Evolutionary conservation across 2,797 vertebrate species (phyloP), one percentile per base, ranked within the genome.

Genomic region (Crenichthys baileyi): DNA sequence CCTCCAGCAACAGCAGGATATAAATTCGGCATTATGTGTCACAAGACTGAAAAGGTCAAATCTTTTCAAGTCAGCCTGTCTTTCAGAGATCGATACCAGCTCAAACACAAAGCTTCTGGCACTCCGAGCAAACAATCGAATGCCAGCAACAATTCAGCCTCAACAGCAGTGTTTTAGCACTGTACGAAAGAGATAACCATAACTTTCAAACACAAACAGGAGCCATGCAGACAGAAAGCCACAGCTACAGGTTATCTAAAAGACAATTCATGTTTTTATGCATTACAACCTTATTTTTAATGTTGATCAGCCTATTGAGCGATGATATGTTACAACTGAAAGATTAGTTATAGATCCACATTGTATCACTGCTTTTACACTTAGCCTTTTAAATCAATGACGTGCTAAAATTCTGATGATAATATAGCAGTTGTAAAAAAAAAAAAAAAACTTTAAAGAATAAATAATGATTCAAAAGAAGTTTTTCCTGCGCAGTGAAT

Each of bases 61-160:
- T 76, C 58, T 48, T 84, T 83, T 85, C 65, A 72, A 79, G 76
- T 56, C 67, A 26, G 60, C 77, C 60, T 53, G 71, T 81, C 82
- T 87, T 73, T 80, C 8, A 60, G 8, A 78, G 82, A 88, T 91
- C 88, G 81, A 91, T 89, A 86, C n/a, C 51, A 36, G 80, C 84
- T 84, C 80, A 85, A 76, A 88, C 36, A 77, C 18, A 70, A 63
- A 60, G 73, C 71, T 71, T 22, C 46, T 24, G 65, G 76, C 73
- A 29, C 2, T 41, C 22, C 18, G 51, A 70, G 63, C 70, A 79
- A 81, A 79, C 75, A 55, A 70, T 73, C 79, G 31, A 55, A 70
- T 79, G 73, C 77, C 75, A 82, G 80, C 60, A 88, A 75, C 53
- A 55, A 80, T 48, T 78, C 3, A 13, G 18, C 16, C 20, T 53